Conservation (phyloP, 2,888 invertebrate genomes). For the Eumerus sabulonum region DNA sequence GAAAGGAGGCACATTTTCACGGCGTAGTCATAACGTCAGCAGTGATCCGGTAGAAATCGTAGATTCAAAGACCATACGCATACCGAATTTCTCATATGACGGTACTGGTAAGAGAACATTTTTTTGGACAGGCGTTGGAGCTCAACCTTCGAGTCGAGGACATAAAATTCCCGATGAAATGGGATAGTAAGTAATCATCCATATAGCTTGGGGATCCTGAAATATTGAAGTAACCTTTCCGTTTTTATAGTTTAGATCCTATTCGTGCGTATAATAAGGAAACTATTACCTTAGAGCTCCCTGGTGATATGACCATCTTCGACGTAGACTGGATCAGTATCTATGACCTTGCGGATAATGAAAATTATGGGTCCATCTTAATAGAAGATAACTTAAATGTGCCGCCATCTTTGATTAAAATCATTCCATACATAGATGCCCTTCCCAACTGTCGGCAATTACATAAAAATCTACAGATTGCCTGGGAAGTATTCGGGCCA, state of each 20-base stretch:
- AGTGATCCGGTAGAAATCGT: constrained; percentile 87
- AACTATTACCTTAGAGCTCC: constrained; percentile 86
- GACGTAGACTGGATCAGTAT: constrained; percentile 91
- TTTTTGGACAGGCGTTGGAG: constrained; percentile 94
- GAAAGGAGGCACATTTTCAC: constrained; percentile 80
- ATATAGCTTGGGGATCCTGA: neutral
- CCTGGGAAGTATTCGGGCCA: constrained; percentile 95
- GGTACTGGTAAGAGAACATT: constrained; percentile 87
- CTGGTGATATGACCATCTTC: constrained; percentile 90
- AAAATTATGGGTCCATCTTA: constrained; percentile 86
- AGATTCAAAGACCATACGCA: constrained; percentile 89
- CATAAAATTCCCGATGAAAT: constrained; percentile 92
- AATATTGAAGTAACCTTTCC: neutral
- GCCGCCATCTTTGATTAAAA: constrained; percentile 89
- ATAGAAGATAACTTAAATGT: constrained; percentile 91
- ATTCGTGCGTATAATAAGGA: constrained; percentile 86
- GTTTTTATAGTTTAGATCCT: constrained; percentile 85
- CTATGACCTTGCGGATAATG: constrained; percentile 85
- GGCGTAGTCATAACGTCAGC: constrained; percentile 83
- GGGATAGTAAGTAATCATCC: constrained; percentile 87
- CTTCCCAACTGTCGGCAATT: constrained; percentile 92
- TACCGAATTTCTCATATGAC: constrained; percentile 88
- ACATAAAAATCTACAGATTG: constrained; percentile 89
- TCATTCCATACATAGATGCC: constrained; percentile 82
- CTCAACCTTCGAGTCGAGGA: constrained; percentile 91